Percentiles rank a stretch among this genome's conserved stretches.
Conservation (phyloP, 2,888 invertebrate species). For the Lepeophtheirus nordmannii region DNA sequence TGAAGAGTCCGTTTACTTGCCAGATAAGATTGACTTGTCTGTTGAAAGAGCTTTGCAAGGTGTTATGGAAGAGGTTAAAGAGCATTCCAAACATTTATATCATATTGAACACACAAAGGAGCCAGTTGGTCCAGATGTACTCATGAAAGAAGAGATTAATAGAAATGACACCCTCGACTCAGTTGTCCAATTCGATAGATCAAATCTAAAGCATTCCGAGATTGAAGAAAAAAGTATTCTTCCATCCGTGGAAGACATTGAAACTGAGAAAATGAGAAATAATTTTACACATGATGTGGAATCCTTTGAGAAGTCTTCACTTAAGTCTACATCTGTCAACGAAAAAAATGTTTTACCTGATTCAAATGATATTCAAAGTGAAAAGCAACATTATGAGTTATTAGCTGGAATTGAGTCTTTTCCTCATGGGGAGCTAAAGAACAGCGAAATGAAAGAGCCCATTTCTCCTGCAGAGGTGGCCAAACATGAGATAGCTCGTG, state of each 20-base stretch:
- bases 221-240: background rate
- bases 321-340: background rate
- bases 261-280: background rate
- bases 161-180: background rate
- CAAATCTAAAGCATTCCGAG: background rate
- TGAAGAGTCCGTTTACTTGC: background rate
- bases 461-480: background rate
- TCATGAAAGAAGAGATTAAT: background rate
- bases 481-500: background rate
- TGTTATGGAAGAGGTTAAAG: slow-evolving; percentile 3
- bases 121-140: background rate
- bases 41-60: background rate
- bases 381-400: background rate
- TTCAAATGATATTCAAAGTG: background rate
- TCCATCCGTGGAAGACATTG: background rate
- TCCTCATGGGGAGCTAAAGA: background rate
- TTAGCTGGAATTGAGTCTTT: background rate
- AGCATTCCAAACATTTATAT: background rate
- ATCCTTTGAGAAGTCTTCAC: background rate
- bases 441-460: background rate
- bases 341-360: background rate
- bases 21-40: background rate
- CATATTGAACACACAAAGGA: background rate
- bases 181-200: background rate
- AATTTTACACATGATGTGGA: background rate